Conservation (phyloP, 2,888 invertebrate species). For the Hetaerina titia region DNA sequence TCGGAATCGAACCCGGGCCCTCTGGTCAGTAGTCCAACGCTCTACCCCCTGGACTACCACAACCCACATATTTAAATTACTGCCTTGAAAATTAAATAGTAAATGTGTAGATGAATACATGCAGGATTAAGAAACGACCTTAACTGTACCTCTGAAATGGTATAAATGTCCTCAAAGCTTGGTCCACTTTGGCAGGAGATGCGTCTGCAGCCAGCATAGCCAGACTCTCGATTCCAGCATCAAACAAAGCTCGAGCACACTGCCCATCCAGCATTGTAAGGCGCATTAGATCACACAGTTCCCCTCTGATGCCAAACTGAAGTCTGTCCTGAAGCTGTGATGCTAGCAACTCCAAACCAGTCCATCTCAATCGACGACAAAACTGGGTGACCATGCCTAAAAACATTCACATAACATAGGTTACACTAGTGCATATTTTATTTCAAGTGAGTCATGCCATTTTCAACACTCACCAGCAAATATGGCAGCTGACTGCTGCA, state of each 20-base stretch:
- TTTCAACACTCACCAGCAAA: slow-evolving; percentile 87
- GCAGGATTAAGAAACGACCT: neutral
- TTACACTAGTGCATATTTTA: slow-evolving; percentile 15
- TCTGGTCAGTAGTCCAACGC: too few relatives aligned
- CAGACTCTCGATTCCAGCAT: slow-evolving; percentile 88
- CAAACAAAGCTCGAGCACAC: slow-evolving; percentile 90
- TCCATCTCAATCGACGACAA: slow-evolving; percentile 95
- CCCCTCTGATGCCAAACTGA: slow-evolving; percentile 95
- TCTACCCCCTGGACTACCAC: too few relatives aligned
- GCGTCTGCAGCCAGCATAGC: slow-evolving; percentile 83
- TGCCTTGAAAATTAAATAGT: too few relatives aligned
- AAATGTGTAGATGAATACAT: too few relatives aligned
- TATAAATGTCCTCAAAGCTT: slow-evolving; percentile 86
- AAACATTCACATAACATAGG: slow-evolving; percentile 68
- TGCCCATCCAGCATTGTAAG: slow-evolving; percentile 90
- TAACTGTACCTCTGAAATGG: slow-evolving; percentile 88
- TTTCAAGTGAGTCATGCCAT: neutral
- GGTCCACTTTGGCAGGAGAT: slow-evolving; percentile 81
- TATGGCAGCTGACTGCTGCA: slow-evolving; percentile 96
- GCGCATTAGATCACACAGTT: slow-evolving; percentile 94
- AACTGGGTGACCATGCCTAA: slow-evolving; percentile 98
- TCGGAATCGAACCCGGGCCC: too few relatives aligned
- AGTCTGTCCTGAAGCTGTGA: slow-evolving; percentile 96
- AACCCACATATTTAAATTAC: too few relatives aligned
- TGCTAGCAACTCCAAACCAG: slow-evolving; percentile 91